A percentile compares a stretch with the other conserved stretches of the same genome.
These are phyloP conservation scores for Agonopterix alstromeriana DNA, from an alignment of 2,888 invertebrate genomes.

Conservation along the genomic window DNA sequence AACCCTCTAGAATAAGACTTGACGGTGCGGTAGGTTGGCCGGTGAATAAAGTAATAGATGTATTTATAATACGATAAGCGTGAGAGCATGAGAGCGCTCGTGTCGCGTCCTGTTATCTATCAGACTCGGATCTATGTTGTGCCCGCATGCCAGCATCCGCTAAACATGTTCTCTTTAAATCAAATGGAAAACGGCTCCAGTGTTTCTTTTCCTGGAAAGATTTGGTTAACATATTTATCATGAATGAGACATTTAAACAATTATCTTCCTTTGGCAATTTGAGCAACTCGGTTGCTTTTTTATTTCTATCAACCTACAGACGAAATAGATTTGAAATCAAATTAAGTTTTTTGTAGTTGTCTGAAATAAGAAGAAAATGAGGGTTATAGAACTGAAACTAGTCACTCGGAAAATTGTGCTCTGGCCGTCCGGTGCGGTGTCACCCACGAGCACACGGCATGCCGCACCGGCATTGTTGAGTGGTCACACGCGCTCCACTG, in stretches of 20 bases:
- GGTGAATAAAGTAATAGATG: constrained; percentile 14
- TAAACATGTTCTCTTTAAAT: not conserved
- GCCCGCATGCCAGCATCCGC: not conserved
- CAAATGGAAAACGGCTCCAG: too few species aligned
- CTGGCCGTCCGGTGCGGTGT: not conserved
- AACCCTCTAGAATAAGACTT: too few species aligned
- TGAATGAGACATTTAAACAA: too few species aligned
- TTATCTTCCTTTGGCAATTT: too few species aligned
- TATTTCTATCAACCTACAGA: too few species aligned
- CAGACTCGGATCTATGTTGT: constrained; percentile 22
- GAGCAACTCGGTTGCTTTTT: too few species aligned
- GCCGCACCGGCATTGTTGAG: constrained; percentile 43
- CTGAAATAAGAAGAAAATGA: too few species aligned
- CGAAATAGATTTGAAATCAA: too few species aligned
- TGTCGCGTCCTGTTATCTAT: constrained; percentile 25
- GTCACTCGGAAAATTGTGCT: not conserved
- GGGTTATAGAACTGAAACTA: not conserved
- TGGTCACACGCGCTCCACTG: constrained; percentile 58
- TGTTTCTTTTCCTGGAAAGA: too few species aligned
- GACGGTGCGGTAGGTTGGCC: constrained; percentile 7
- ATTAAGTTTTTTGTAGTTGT: too few species aligned
- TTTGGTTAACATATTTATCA: too few species aligned
- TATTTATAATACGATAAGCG: constrained; percentile 41
- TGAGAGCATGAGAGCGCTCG: constrained; percentile 27
- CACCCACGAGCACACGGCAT: not conserved